Evolutionary conservation across 2,113 vertebrate species (phyloP), one percentile per base, ranked within the genome.

Genomic region (Corythornis vintsioides): DNA sequence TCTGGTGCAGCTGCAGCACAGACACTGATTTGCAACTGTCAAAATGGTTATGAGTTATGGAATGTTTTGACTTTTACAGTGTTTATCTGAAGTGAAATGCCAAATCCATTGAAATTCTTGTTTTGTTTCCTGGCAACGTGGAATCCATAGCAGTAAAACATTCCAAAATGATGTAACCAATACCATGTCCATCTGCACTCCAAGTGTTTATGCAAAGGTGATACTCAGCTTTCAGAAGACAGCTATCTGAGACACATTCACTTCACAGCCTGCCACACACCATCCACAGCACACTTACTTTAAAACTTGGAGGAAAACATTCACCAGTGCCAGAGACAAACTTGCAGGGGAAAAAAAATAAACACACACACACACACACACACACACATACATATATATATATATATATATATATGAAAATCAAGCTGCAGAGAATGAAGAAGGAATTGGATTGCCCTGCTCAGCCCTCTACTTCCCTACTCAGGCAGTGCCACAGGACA

Each of bases 61-160:
- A 94, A 95, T 95, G 90, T 94, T 93, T 94, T 95, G 90, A 95
- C 86, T 97, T 96, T 94, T 93, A 94, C 82, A 92, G 78, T 94
- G 94, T 95, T 97, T 96, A 94, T 96, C 88, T 92, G 77, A 95
- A 96, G 76, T 91, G 79, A 91, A 94, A 91, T 90, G 94, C 95
- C 94, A 97, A 90, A 95, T 92, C 45, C 83, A 92, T 90, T 96
- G 85, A 92, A 96, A 94, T 83, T 79, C 92, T 57, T 95, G 87
- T 95, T 96, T 93, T 96, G 94, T 94, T 97, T 95, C 95, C 81
- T 90, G 83, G 96, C 86, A 96, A 93, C 91, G 0, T 35, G 53
- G 88, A 90, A 95, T 95, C 86, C 92, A 93, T 79, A 95, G 92
- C 92, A 96, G 86, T 94, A 92, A 94, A 91, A 90, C 90, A 95